These are phyloP conservation scores for Loriculus beryllinus DNA, from an alignment of 2,797 vertebrate genomes.

Conservation along the genomic window DNA sequence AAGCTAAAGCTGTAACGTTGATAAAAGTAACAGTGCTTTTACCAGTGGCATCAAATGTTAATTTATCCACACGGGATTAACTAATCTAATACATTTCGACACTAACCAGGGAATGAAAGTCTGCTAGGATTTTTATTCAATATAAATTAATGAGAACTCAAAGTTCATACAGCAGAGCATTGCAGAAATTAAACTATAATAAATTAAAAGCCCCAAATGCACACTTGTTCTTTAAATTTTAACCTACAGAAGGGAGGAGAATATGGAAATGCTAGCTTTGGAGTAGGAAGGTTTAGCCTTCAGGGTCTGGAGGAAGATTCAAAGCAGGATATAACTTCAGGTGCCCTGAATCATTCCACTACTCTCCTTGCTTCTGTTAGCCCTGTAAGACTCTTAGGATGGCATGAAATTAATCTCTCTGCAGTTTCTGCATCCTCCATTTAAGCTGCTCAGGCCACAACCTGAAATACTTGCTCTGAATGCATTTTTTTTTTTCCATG, in stretches of 20 bases:
- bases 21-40: neutral
- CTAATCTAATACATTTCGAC: neutral
- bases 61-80: neutral
- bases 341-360: neutral
- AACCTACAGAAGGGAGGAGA: neutral
- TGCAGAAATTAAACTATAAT: neutral
- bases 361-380: fast-evolving
- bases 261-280: neutral
- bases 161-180: neutral
- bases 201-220: neutral
- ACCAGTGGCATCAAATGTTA: neutral
- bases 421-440: neutral
- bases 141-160: constrained; percentile 18
- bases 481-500: neutral
- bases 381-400: neutral
- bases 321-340: neutral
- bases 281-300: neutral
- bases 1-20: neutral
- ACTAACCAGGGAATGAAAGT: neutral
- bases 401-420: neutral
- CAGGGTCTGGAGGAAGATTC: neutral
- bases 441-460: neutral
- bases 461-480: neutral
- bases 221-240: neutral
- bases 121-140: constrained; percentile 12